Evolutionary conservation across 2,888 invertebrate genomes (phyloP).

Genomic region (Drosophila kambysellisi): DNA sequence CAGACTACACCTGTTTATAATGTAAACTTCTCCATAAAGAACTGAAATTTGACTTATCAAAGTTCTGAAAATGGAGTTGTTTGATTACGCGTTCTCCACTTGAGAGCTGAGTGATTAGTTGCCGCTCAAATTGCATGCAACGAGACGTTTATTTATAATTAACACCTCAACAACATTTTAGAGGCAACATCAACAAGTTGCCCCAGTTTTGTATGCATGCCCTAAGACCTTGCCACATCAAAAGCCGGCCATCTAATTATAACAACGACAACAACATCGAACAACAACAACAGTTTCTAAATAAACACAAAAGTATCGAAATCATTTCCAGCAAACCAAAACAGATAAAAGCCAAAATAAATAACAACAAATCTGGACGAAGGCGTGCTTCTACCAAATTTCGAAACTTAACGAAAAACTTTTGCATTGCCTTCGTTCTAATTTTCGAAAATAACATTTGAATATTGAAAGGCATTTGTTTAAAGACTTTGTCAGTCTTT

Average conservation of each 20-base stretch:
- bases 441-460: conserved; percentile 72
- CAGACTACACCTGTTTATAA: conserved; percentile 2
- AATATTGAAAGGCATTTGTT: conserved; percentile 55
- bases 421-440: conserved; percentile 44
- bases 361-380: conserved; percentile 14
- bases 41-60: conserved; percentile 1
- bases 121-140: conserved; percentile 9
- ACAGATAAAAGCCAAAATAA: conserved; percentile 32
- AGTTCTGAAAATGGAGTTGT: not conserved
- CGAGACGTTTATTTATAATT: conserved; percentile 65
- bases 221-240: conserved; percentile 59
- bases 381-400: conserved; percentile 52
- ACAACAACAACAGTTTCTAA: conserved; percentile 31
- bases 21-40: not conserved
- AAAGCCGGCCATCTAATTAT: conserved; percentile 58
- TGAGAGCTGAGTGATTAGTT: conserved; percentile 8
- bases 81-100: not conserved
- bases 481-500: conserved; percentile 63
- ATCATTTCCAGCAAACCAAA: conserved; percentile 21
- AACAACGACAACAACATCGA: conserved; percentile 30
- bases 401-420: conserved; percentile 61
- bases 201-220: conserved; percentile 53
- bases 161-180: conserved; percentile 40
- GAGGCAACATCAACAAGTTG: conserved; percentile 71
- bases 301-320: conserved; percentile 29